Evolutionary conservation across 2,113 vertebrate species (phyloP).

Genomic region (Prinia subflava): DNA sequence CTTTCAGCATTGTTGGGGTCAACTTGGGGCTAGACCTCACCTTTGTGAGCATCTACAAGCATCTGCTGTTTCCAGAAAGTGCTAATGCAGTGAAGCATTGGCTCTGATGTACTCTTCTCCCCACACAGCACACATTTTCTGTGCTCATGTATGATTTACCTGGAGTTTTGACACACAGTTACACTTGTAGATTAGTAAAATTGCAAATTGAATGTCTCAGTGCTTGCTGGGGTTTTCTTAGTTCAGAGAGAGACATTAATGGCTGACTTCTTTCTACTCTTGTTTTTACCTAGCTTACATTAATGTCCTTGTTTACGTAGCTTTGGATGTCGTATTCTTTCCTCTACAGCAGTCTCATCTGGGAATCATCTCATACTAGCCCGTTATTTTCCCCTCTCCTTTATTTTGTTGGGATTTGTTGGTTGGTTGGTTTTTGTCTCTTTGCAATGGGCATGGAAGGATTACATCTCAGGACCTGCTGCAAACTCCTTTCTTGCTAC

Average conservation of each 20-base stretch:
- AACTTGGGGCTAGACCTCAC: background rate
- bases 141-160: background rate
- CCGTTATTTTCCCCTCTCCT: rapidly evolving
- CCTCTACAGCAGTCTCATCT: background rate
- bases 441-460: background rate
- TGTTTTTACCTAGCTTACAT: background rate
- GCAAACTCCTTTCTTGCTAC: background rate
- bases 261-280: background rate
- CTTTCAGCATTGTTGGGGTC: background rate
- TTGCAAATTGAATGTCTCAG: background rate
- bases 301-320: background rate
- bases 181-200: background rate
- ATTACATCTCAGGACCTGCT: background rate
- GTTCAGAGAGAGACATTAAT: background rate
- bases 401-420: background rate
- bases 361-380: background rate
- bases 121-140: background rate
- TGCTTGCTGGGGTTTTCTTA: background rate
- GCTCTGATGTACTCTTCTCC: background rate
- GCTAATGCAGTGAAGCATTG: rapidly evolving
- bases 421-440: background rate
- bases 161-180: background rate
- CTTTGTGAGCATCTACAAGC: background rate
- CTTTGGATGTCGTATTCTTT: background rate
- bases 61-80: background rate